phyloP scores from a whole-genome alignment of 2,113 vertebrate genomes.

The Notothenia coriiceps region DNA sequence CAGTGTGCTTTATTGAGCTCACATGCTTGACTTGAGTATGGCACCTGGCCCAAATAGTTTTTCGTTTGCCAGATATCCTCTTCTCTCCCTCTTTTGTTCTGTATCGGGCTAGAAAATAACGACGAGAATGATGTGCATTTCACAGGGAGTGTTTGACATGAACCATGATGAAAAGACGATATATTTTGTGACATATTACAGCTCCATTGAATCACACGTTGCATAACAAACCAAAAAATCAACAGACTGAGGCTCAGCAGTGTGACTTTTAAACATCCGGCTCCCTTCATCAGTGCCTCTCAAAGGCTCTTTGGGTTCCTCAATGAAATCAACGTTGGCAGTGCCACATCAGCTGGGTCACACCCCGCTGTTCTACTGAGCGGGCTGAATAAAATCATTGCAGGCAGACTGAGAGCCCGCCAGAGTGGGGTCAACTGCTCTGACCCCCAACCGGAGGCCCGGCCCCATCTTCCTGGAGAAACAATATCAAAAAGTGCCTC shows the following conservation, averaged over 20 bases:
- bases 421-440: conserved; percentile 62
- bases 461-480: conserved; percentile 54
- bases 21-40: conserved; percentile 71
- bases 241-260: conserved; percentile 53
- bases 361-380: conserved; percentile 72
- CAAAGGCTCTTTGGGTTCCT: conserved; percentile 54
- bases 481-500: conserved; percentile 2
- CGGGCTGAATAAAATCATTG: conserved; percentile 70
- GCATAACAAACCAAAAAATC: conserved; percentile 48
- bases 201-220: conserved; percentile 44
- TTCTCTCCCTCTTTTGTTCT: conserved; percentile 47
- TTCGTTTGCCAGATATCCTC: conserved; percentile 61
- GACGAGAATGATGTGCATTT: conserved; percentile 28
- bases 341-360: conserved; percentile 63
- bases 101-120: conserved; percentile 50
- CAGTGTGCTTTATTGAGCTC: conserved; percentile 69
- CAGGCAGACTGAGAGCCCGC: conserved; percentile 54
- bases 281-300: conserved; percentile 57
- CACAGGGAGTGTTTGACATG: conserved; percentile 7
- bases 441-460: conserved; percentile 59
- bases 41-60: conserved; percentile 69
- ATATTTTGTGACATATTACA: conserved; percentile 41
- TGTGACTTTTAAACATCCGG: conserved; percentile 75
- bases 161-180: conserved; percentile 14
- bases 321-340: conserved; percentile 62